phyloP scores from a whole-genome alignment of 1,140 invertebrate genomes.

The Pseudomyrmex cubaensis region DNA sequence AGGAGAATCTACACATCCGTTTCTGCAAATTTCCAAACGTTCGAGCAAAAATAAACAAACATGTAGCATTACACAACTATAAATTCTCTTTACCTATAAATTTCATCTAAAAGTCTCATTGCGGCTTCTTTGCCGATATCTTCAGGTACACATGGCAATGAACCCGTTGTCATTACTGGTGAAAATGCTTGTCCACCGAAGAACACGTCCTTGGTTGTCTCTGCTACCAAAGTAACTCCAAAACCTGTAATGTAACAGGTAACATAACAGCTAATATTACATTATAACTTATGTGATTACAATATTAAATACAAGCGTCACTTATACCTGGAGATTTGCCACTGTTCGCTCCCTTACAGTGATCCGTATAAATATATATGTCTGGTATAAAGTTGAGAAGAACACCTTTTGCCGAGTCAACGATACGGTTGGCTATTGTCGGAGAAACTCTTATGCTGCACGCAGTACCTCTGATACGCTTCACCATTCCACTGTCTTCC shows the following conservation, averaged over 20 bases:
- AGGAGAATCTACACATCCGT: conserved; percentile 96
- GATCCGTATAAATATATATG: conserved; percentile 97
- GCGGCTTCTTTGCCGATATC: conserved; percentile 95
- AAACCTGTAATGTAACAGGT: conserved; percentile 87
- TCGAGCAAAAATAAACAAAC: not conserved
- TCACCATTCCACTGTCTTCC: conserved; percentile 95
- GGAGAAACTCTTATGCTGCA: conserved; percentile 96
- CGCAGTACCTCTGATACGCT: conserved; percentile 95
- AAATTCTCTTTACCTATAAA: conserved; percentile 87
- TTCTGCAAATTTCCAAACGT: conserved; percentile 82
- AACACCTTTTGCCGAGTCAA: conserved; percentile 96
- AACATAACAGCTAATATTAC: conserved; percentile 14
- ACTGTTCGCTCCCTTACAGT: conserved; percentile 92
- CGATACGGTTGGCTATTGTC: conserved; percentile 95
- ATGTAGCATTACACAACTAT: not conserved
- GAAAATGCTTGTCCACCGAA: conserved; percentile 89
- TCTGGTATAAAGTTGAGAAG: conserved; percentile 97
- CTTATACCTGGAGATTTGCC: conserved; percentile 92
- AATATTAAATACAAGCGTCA: not conserved
- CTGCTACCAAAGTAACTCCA: conserved; percentile 95
- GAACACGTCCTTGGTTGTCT: conserved; percentile 95
- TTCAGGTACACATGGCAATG: conserved; percentile 91
- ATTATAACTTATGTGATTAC: not conserved
- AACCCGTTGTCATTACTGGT: conserved; percentile 80
- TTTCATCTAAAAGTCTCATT: conserved; percentile 93